These are phyloP conservation scores for Agapornis canus DNA, from an alignment of 2,797 vertebrate species.

Conservation along the genomic window DNA sequence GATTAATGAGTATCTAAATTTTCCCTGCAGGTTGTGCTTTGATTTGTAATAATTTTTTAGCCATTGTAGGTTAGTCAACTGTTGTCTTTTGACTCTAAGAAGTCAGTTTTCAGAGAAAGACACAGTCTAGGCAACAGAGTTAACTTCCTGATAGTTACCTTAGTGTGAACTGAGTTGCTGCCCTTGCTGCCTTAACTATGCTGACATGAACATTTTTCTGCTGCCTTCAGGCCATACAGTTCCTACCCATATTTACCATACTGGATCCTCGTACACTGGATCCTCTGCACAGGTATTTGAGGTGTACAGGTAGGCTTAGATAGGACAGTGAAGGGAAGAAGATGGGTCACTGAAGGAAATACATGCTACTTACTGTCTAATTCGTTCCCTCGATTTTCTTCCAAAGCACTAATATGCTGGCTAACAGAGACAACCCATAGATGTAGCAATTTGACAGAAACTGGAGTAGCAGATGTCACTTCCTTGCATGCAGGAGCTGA, in stretches of 20 bases:
- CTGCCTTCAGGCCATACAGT: not conserved
- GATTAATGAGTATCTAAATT: not conserved
- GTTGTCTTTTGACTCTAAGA: not conserved
- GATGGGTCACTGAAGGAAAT: not conserved
- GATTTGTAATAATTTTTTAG: not conserved
- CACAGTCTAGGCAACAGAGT: not conserved
- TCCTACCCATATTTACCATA: not conserved
- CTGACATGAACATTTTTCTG: not conserved
- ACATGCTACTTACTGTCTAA: rapidly evolving
- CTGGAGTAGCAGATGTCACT: not conserved
- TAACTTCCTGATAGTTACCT: not conserved
- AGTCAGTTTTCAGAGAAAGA: not conserved
- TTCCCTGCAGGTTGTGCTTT: not conserved
- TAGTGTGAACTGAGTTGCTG: not conserved
- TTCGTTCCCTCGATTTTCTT: not conserved
- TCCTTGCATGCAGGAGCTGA: not conserved
- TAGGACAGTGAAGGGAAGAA: not conserved
- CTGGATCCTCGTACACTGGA: too few species aligned
- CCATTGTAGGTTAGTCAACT: not conserved
- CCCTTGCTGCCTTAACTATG: not conserved
- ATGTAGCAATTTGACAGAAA: not conserved
- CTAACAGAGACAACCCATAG: too few species aligned
- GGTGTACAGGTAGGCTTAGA: not conserved
- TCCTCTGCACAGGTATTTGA: not conserved
- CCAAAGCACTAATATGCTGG: not conserved